phyloP scores from a whole-genome alignment of 2,797 vertebrate species.

The Lagorchestes hirsutus region DNA sequence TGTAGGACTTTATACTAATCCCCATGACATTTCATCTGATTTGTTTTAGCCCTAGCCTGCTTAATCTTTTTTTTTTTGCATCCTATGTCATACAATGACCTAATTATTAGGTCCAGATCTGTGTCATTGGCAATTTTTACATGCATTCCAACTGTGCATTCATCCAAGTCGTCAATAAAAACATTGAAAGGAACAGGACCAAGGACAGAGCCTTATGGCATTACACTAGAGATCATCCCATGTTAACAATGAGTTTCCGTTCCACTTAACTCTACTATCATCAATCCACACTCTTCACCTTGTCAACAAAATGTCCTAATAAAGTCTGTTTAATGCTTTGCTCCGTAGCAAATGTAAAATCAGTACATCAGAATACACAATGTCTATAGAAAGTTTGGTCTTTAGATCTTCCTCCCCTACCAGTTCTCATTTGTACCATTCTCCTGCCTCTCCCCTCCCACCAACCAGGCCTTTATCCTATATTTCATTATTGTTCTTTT shows the following conservation, averaged over 20 bases:
- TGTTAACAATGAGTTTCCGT: not conserved
- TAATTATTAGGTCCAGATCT: not conserved
- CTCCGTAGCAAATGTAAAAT: not conserved
- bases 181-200: not conserved
- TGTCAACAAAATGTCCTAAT: not conserved
- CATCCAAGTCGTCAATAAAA: not conserved
- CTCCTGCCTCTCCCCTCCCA: not conserved
- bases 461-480: not conserved
- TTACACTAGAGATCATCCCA: not conserved
- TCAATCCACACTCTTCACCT: not conserved
- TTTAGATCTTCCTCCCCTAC: not conserved
- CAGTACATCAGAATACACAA: not conserved
- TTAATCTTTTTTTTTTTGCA: not conserved
- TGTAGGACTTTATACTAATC: not conserved
- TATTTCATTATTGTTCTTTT: not conserved
- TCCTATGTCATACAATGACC: not conserved
- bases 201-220: not conserved
- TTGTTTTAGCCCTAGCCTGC: not conserved
- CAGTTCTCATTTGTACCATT: not conserved
- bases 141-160: not conserved
- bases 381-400: not conserved
- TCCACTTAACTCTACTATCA: not conserved
- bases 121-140: not conserved
- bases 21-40: not conserved
- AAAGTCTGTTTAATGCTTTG: not conserved